A percentile compares a stretch with the other conserved stretches of the same genome.
Conservation (phyloP, 1,140 invertebrate species). For the Lysiphlebus fabarum region DNA sequence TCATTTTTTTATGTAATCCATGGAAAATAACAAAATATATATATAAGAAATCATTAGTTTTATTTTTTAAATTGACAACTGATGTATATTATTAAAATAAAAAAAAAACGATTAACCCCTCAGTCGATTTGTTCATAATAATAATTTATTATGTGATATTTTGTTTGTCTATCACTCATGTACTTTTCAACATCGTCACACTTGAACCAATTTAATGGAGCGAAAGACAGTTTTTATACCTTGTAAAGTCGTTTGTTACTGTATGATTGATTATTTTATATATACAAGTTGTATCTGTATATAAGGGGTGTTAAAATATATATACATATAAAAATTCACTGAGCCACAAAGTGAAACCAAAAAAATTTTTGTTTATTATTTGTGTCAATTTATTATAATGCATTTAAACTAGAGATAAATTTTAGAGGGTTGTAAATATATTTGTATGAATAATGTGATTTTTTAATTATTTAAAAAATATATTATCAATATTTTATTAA, state of each 20-base stretch:
- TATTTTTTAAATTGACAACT: background rate
- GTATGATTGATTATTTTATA: constrained; percentile 15
- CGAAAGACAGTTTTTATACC: constrained; percentile 5
- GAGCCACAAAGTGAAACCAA: constrained; percentile 9
- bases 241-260: constrained; percentile 16
- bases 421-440: no score
- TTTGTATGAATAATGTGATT: no score
- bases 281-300: no score
- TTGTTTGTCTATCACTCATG: background rate
- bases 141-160: constrained; percentile 6
- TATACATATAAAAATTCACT: background rate
- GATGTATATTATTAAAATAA: background rate
- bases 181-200: background rate
- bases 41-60: background rate
- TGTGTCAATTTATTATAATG: no score
- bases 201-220: constrained; percentile 5
- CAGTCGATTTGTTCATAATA: constrained; percentile 1
- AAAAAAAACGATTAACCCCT: background rate
- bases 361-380: background rate
- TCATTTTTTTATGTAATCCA: no score
- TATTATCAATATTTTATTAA: no score
- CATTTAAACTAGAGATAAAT: no score
- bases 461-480: no score
- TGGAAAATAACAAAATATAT: constrained; percentile 5
- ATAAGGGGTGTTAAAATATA: background rate